Evolutionary conservation across 2,888 invertebrate species (phyloP).

Genomic region (Sinohyriopsis cumingii): DNA sequence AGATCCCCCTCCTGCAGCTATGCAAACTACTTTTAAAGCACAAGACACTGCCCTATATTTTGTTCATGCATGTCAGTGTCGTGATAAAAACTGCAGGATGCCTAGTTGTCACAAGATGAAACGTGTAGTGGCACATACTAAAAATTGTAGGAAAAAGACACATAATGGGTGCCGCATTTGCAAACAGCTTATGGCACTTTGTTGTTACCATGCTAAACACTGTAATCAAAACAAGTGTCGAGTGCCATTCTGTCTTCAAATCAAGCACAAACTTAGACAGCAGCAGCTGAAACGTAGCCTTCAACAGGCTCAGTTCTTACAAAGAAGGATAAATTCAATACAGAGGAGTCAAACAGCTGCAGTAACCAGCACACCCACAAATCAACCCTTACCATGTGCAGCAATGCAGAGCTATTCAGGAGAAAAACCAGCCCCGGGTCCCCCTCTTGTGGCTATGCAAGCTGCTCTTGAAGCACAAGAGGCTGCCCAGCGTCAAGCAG

Average conservation of each 20-base stretch:
- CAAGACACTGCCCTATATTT: conserved; percentile 74
- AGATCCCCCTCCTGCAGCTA: conserved; percentile 62
- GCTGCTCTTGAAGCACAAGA: conserved; percentile 65
- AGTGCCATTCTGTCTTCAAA: conserved; percentile 98
- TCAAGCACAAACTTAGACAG: conserved; percentile 97
- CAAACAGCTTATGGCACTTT: conserved; percentile 98
- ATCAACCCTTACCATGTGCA: conserved; percentile 27
- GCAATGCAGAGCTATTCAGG: conserved; percentile 17
- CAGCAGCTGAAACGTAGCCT: conserved; percentile 95
- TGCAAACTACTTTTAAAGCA: conserved; percentile 63
- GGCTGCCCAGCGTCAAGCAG: conserved; percentile 60
- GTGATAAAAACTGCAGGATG: conserved; percentile 98
- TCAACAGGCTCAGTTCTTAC: conserved; percentile 94
- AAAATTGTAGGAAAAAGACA: conserved; percentile 85
- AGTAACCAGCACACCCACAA: conserved; percentile 21
- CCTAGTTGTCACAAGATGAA: conserved; percentile 99
- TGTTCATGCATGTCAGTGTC: conserved; percentile 88
- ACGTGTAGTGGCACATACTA: conserved; percentile 96
- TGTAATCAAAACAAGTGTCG: conserved; percentile 92
- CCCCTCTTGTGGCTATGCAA: conserved; percentile 63
- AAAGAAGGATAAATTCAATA: conserved; percentile 77
- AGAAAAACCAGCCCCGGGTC: conserved; percentile 49
- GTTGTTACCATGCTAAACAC: conserved; percentile 99
- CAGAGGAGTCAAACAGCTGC: conserved; percentile 67
- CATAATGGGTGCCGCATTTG: conserved; percentile 97